A percentile compares a stretch with the other conserved stretches of the same genome.
phyloP scores from a whole-genome alignment of 2,797 vertebrate species.

The Perodicticus potto region DNA sequence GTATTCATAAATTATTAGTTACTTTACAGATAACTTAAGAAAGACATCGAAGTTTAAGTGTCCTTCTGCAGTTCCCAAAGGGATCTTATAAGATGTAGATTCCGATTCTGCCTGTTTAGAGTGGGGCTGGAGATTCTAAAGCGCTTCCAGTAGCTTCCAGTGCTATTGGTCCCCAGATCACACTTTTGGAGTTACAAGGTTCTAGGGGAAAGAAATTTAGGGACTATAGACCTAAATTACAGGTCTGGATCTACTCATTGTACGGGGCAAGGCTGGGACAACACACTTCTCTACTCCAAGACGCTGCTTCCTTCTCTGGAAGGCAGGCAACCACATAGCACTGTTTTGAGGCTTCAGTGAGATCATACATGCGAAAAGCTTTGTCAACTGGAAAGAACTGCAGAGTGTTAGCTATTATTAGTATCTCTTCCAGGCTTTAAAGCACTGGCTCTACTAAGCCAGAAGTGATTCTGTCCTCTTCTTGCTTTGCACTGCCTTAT shows the following conservation, averaged over 20 bases:
- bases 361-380: accelerated
- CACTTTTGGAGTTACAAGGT: background rate
- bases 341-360: background rate
- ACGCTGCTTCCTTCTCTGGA: background rate
- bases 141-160: background rate
- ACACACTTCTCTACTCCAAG: background rate
- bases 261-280: background rate
- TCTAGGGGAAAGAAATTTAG: background rate
- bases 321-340: background rate
- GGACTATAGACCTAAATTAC: no score
- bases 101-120: background rate
- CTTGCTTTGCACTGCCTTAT: constrained; percentile 74
- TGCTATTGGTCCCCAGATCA: accelerated
- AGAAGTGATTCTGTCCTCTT: constrained; percentile 74
- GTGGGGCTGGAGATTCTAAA: background rate
- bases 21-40: background rate
- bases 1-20: background rate
- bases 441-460: background rate
- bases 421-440: background rate
- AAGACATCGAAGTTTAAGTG: background rate
- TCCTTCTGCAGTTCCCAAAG: background rate
- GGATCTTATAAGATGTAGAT: background rate
- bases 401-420: background rate
- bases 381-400: background rate
- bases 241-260: background rate